Evolutionary conservation across 1,140 invertebrate genomes (phyloP).

Genomic region (Agrilus planipennis): DNA sequence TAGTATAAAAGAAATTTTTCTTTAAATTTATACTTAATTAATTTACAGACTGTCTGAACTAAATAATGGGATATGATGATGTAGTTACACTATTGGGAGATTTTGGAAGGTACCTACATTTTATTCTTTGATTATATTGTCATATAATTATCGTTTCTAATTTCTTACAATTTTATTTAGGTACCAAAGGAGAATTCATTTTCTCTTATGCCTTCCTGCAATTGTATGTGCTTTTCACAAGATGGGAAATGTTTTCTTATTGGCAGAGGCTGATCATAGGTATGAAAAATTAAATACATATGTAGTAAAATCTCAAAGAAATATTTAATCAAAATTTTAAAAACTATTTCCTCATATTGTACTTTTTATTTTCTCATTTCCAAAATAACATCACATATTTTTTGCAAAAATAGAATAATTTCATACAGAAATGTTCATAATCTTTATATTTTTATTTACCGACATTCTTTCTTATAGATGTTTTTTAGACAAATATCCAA

Average conservation of each 20-base stretch:
- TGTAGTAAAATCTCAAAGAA: not conserved
- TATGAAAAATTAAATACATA: conserved; percentile 18
- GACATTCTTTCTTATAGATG: too few relatives aligned
- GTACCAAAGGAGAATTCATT: conserved; percentile 59
- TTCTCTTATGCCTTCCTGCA: conserved; percentile 57
- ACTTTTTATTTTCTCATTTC: not conserved
- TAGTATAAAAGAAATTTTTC: too few relatives aligned
- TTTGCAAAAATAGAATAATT: too few relatives aligned
- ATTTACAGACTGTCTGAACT: too few relatives aligned
- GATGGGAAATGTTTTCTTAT: conserved; percentile 58
- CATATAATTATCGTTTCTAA: not conserved
- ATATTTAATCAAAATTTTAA: not conserved
- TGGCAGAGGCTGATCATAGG: conserved; percentile 48
- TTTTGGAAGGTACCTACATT: conserved; percentile 43
- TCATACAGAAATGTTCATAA: too few relatives aligned
- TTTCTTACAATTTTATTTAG: conserved; percentile 9
- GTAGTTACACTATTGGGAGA: conserved; percentile 55
- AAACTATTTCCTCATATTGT: not conserved
- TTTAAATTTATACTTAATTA: too few relatives aligned
- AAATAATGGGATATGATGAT: conserved; percentile 65
- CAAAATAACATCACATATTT: too few relatives aligned
- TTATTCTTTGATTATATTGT: not conserved
- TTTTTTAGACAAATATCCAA: too few relatives aligned
- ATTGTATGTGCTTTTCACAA: conserved; percentile 67
- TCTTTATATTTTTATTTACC: too few relatives aligned